Evolutionary conservation across 1,140 invertebrate genomes (phyloP).

Genomic region (Caenorhabditis brenneri): DNA sequence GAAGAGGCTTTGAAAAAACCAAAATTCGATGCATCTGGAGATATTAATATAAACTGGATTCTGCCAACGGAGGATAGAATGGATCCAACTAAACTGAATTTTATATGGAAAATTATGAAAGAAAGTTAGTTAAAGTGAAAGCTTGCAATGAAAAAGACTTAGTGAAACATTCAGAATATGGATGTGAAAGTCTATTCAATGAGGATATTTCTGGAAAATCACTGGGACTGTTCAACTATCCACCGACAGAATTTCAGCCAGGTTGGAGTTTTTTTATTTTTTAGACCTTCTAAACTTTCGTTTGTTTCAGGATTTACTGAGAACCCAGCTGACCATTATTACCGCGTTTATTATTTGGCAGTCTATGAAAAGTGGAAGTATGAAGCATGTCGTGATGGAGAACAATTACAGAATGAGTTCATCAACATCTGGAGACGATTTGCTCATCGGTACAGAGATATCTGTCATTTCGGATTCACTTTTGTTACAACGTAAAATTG

Average conservation of each 20-base stretch:
- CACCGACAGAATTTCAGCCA: conserved; percentile 55
- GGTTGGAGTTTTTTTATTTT: background rate
- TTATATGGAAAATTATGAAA: conserved; percentile 51
- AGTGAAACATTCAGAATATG: too few relatives aligned
- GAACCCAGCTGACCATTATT: conserved; percentile 66
- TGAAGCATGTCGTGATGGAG: conserved; percentile 29
- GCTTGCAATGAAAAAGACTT: too few relatives aligned
- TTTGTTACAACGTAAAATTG: conserved; percentile 57
- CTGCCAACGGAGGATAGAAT: conserved; percentile 17
- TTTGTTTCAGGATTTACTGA: conserved; percentile 58
- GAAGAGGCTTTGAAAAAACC: conserved; percentile 40
- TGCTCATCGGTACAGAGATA: conserved; percentile 55
- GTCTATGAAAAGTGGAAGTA: conserved; percentile 51
- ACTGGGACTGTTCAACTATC: conserved; percentile 65
- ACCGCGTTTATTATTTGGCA: conserved; percentile 52
- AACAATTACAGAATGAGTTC: conserved; percentile 48
- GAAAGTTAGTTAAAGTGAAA: conserved; percentile 21
- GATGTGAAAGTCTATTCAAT: conserved; percentile 63
- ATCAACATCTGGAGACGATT: conserved; percentile 63
- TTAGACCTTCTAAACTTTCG: too few relatives aligned
- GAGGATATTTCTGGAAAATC: conserved; percentile 61
- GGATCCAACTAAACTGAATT: conserved; percentile 41
- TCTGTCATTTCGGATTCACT: conserved; percentile 68
- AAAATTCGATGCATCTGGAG: conserved; percentile 36
- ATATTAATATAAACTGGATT: conserved; percentile 47